Conservation (phyloP, 1,140 invertebrate species). For the Phthorimaea operculella region DNA sequence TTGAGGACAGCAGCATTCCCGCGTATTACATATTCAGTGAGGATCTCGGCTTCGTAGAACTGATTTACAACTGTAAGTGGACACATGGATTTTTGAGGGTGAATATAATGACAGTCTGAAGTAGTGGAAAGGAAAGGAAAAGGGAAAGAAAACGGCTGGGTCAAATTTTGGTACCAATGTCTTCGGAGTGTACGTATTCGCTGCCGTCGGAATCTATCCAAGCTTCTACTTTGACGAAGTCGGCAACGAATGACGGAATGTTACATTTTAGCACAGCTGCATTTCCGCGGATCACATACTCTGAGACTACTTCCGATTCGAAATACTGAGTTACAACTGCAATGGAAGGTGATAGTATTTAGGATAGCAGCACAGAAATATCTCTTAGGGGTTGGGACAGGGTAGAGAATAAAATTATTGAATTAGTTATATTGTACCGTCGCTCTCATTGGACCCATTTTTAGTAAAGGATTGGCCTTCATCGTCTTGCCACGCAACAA, state of each 20-base stretch:
- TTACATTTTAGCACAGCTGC: slow-evolving; percentile 92
- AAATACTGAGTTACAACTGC: slow-evolving; percentile 91
- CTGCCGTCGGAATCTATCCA: slow-evolving; percentile 86
- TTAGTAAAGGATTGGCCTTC: slow-evolving; percentile 66
- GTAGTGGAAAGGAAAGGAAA: slow-evolving; percentile 6
- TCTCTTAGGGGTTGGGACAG: slow-evolving; percentile 14
- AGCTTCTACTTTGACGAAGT: slow-evolving; percentile 89
- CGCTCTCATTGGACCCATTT: slow-evolving; percentile 72
- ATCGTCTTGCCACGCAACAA: slow-evolving; percentile 89
- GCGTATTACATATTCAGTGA: slow-evolving; percentile 83
- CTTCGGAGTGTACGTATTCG: slow-evolving; percentile 69
- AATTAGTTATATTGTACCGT: slow-evolving; percentile 58
- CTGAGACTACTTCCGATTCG: slow-evolving; percentile 91
- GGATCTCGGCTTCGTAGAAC: slow-evolving; percentile 82
- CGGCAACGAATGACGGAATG: slow-evolving; percentile 91
- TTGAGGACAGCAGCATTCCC: slow-evolving; percentile 83
- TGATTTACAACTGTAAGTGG: slow-evolving; percentile 80
- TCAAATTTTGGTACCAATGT: slow-evolving; percentile 45
- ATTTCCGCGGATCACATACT: slow-evolving; percentile 92
- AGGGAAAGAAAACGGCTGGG: slow-evolving; percentile 4
- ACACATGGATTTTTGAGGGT: slow-evolving; percentile 11
- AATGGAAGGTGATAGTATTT: slow-evolving; percentile 22
- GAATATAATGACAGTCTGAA: background rate
- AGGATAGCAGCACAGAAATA: slow-evolving; percentile 4
- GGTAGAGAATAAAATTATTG: background rate